Evolutionary conservation across 2,797 vertebrate genomes (phyloP).

Genomic region (Anolis apletophallus): DNA sequence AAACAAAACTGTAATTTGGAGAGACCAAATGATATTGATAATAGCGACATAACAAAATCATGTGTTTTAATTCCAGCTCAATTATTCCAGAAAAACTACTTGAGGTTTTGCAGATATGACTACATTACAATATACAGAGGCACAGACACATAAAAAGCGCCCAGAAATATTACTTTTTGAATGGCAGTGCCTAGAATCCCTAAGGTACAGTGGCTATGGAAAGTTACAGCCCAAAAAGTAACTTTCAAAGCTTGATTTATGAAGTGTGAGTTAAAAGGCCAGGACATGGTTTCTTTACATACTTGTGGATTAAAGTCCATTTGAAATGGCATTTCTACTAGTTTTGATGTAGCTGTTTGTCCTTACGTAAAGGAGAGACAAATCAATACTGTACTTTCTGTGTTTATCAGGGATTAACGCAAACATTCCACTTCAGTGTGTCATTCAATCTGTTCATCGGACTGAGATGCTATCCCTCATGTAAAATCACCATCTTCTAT

Average conservation of each 20-base stretch:
- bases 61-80: not conserved
- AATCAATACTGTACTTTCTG: not conserved
- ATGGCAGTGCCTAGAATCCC: too few species aligned
- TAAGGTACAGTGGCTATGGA: too few species aligned
- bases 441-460: not conserved
- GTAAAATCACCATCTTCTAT: rapidly evolving
- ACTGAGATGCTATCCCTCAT: not conserved
- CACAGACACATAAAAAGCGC: not conserved
- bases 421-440: not conserved
- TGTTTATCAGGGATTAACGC: not conserved
- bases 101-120: not conserved
- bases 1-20: not conserved
- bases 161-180: too few species aligned
- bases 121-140: not conserved
- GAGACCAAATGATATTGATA: not conserved
- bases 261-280: not conserved
- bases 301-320: not conserved
- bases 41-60: not conserved
- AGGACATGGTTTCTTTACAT: not conserved
- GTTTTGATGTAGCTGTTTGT: not conserved
- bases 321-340: not conserved
- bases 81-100: not conserved
- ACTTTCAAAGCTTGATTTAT: too few species aligned
- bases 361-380: not conserved
- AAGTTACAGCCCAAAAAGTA: too few species aligned